A percentile compares a stretch with the other conserved stretches of the same genome.
Conservation (phyloP, 1,140 invertebrate genomes). For the Pogonomyrmex californicus region DNA sequence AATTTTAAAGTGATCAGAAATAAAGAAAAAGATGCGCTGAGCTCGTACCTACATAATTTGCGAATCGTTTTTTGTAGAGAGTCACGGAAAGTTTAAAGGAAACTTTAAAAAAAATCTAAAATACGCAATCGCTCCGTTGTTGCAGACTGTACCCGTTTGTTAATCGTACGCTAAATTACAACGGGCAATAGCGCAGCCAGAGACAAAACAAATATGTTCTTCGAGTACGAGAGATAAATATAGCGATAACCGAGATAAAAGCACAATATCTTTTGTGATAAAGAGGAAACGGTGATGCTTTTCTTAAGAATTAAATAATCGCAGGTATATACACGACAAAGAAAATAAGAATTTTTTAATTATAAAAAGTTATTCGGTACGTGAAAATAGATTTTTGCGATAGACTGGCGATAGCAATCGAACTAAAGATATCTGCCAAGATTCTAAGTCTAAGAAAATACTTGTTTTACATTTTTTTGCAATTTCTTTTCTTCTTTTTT, state of each 20-base stretch:
- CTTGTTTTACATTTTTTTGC: neutral
- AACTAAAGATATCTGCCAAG: neutral
- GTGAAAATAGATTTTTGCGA: constrained; percentile 3
- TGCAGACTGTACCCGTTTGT: constrained; percentile 3
- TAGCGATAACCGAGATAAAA: constrained; percentile 66
- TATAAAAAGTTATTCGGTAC: constrained; percentile 14
- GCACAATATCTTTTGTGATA: constrained; percentile 64
- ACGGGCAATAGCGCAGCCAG: constrained; percentile 50
- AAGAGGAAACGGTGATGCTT: constrained; percentile 48
- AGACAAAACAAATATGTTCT: constrained; percentile 74
- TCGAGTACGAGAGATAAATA: constrained; percentile 64
- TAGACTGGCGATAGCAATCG: neutral
- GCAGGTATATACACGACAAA: neutral
- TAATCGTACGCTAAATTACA: constrained; percentile 13
- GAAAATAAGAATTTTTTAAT: constrained; percentile 33
- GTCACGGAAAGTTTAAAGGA: neutral
- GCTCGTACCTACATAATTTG: neutral
- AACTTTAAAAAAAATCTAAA: constrained; percentile 31
- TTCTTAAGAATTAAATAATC: constrained; percentile 20
- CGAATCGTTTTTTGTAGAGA: constrained; percentile 5
- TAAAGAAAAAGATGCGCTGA: neutral
- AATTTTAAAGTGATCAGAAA: neutral
- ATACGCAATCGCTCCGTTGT: neutral
- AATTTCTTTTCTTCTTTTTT: neutral
- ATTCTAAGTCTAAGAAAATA: neutral